Evolutionary conservation across 2,888 invertebrate genomes (phyloP), one percentile per base, ranked within the genome.

Genomic region (Andrena marginata): DNA sequence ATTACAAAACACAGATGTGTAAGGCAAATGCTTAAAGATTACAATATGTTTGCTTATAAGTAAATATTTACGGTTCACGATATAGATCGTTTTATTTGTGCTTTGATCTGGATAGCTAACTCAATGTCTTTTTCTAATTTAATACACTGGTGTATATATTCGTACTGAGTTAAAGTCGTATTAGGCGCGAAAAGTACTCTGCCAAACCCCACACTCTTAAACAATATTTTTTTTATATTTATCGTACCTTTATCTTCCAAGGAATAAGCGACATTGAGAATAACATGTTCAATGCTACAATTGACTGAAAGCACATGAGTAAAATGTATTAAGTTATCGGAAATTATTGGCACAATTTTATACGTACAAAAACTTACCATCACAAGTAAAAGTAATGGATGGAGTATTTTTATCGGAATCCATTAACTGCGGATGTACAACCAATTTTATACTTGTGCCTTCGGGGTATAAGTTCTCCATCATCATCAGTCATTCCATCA

Each of bases 71-170:
- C 97, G 0, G 97, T 97, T 92, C 99, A 95, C 0, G 97, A 97
- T 87, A 97, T 96, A 0, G 96, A 96, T 91, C 96, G 94, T 85
- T 96, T 95, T 83, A 97, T 96, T 74, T 96, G 96, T 85, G 96
- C 96, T 48, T 95, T 95, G 68, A 94, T 94, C 76, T 94, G 91
- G 68, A 94, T 92, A 73, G 95, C 94, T 80, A 96, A 93, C 87
- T 97, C 97, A 2, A 98, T 97, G 94, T 99, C 99, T 92, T 97
- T 96, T 93, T 99, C 99, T 91, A 99, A 94, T 92, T 99, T 98
- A 77, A 99, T 97, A 93, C 99, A 99, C 90, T 97, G 97, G 90
- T 99, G 98, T 74, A 99, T 97, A 93, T 99, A 99, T 93, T 98
- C 98, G 93, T 99, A 98, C 93, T 98, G 98, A 82, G 97, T 97